Evolutionary conservation across 1,140 invertebrate species (phyloP).

Genomic region (Lycorma delicatula): DNA sequence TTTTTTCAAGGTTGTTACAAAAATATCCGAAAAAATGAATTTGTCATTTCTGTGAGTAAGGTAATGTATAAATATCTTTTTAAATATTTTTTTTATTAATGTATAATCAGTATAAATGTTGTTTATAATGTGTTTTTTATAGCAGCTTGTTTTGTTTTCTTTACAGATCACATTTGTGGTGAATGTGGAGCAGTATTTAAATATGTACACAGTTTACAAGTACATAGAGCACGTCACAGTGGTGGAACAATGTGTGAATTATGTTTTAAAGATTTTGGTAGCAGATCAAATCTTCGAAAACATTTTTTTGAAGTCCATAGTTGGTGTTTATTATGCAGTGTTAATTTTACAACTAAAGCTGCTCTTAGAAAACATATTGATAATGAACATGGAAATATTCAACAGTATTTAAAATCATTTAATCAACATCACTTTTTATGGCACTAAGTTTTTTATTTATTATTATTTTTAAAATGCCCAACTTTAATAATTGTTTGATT

Average conservation of each 20-base stretch:
- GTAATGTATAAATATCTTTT: no score
- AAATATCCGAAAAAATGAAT: no score
- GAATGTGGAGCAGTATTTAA: background rate
- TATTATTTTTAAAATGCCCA: no score
- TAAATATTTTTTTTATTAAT: no score
- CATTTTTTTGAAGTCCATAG: background rate
- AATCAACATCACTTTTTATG: background rate
- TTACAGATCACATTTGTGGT: background rate
- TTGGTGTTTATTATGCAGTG: background rate
- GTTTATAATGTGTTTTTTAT: no score
- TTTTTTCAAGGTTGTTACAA: no score
- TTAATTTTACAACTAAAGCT: background rate
- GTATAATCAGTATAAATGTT: no score
- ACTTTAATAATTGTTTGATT: no score
- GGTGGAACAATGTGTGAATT: background rate
- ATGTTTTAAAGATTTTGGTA: background rate
- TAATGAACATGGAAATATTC: background rate
- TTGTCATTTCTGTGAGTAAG: no score
- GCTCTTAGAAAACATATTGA: background rate
- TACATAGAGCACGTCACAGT: background rate
- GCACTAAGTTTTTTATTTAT: no score
- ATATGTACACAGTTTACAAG: background rate
- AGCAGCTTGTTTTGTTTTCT: background rate
- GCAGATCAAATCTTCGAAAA: background rate
- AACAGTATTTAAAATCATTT: background rate